Percentiles rank a stretch among this genome's conserved stretches.
Evolutionary conservation across 35 echinoderm and acorn worm species (phyloP).

Genomic region (Ptychodera flava): DNA sequence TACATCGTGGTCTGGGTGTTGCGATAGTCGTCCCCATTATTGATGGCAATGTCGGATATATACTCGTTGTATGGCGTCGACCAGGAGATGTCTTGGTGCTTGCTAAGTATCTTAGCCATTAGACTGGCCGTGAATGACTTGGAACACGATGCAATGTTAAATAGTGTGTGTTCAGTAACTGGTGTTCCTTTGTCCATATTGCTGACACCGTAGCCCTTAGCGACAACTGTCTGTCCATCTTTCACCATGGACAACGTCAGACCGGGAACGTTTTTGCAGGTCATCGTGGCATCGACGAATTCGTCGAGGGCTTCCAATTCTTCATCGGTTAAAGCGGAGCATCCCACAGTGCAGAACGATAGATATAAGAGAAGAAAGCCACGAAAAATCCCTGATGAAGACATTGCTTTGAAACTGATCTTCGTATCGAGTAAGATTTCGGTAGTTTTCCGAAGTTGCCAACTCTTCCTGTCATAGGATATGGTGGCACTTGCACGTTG

Average conservation of each 20-base stretch:
- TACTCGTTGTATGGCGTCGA: neutral
- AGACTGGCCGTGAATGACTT: neutral
- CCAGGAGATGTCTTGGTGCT: neutral
- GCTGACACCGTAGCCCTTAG: neutral
- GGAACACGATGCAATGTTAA: neutral
- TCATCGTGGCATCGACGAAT: neutral
- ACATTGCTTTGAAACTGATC: no score
- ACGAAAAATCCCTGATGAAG: no score
- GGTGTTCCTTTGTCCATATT: neutral
- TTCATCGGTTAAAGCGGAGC: no score
- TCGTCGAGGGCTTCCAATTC: neutral
- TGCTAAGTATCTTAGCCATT: neutral
- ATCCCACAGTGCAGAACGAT: no score
- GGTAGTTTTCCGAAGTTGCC: no score
- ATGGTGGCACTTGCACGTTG: no score
- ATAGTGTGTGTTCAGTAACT: neutral
- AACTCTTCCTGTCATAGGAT: no score
- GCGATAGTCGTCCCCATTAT: neutral
- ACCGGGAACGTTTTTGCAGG: neutral
- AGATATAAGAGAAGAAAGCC: no score
- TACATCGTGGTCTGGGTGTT: neutral
- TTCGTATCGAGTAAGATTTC: no score
- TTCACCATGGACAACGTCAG: neutral
- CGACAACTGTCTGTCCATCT: neutral
- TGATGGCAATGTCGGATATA: neutral